Conservation (phyloP, 2,797 vertebrate species). For the Trachurus trachurus region DNA sequence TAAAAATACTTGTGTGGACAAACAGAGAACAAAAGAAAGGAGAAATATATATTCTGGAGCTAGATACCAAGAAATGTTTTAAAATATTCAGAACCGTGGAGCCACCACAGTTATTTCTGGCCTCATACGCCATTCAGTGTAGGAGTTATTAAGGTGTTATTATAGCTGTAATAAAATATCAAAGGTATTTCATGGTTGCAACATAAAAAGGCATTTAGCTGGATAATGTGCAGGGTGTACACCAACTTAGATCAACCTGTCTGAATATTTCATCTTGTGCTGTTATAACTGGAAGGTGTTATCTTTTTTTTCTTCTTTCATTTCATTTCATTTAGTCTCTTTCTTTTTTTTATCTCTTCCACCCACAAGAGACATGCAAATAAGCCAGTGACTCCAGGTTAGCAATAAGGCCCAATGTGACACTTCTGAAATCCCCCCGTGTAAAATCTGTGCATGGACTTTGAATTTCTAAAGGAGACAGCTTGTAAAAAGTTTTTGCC, state of each 20-base stretch:
- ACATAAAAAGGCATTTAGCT: slow-evolving; percentile 46
- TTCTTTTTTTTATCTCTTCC: slow-evolving; percentile 26
- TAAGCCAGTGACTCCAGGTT: slow-evolving; percentile 37
- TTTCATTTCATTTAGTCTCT: background rate
- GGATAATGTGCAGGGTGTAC: slow-evolving; percentile 22
- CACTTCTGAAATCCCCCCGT: slow-evolving; percentile 50
- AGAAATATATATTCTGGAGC: slow-evolving; percentile 12
- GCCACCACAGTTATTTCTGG: background rate
- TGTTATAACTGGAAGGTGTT: slow-evolving; percentile 24
- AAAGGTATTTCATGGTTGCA: slow-evolving; percentile 29
- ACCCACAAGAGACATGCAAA: slow-evolving; percentile 53
- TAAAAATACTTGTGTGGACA: slow-evolving; percentile 57
- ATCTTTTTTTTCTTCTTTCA: background rate
- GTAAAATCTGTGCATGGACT: slow-evolving; percentile 49
- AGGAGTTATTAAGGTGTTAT: slow-evolving; percentile 42
- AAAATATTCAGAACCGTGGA: slow-evolving; percentile 29
- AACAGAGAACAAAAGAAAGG: slow-evolving; percentile 31
- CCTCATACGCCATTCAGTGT: slow-evolving; percentile 1
- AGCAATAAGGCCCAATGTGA: slow-evolving; percentile 47
- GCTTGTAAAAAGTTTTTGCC: slow-evolving; percentile 50
- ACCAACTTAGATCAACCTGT: slow-evolving; percentile 43
- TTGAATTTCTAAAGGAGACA: slow-evolving; percentile 60
- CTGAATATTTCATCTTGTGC: slow-evolving; percentile 36
- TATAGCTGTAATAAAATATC: slow-evolving; percentile 28
- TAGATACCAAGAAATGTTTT: slow-evolving; percentile 22